Base-by-base conservation (phyloP, 2,113 vertebrate genomes). In the Sinocyclocheilus anophthalmus region DNA sequence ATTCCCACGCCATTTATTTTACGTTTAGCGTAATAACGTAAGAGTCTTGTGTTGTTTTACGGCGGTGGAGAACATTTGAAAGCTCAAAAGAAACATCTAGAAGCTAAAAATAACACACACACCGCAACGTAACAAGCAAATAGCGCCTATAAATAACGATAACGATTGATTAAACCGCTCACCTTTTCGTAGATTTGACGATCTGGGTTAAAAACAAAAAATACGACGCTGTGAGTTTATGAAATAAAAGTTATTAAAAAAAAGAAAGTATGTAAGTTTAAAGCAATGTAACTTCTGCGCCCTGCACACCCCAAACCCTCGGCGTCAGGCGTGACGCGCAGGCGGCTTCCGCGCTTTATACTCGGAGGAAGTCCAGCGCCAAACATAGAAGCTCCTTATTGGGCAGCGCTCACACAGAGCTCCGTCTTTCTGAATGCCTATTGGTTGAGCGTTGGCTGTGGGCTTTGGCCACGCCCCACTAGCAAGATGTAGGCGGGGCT, bases 291-390 rank as follows among this genome's bases (percentile, higher is more conserved):
- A 57, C 7, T 22, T 37, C 76, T 88, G 45, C 90, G 90, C 92
- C 92, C 83, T 89, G 94, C 95, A 95, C 94, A 96, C 93, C 95
- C 95, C 95, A 92, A 92, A 94, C 95, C 95, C 95, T 93, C 88
- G 93, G 95, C 80, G 90, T 92, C 92, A 95, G 93, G 94, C 93
- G 88, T 13, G 82, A 89, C 79, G 82, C 84, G 88, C 90, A 85
- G 86, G 81, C 80, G 18, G 45, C 87, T 1, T 33, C 3, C 20
- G 22, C 22, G n/a, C 86, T 92, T 91, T 91, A 91, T 87, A 88
- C 72, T 50, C 42, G 2, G 24, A 63, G 83, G 88, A 86, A 92
- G 88, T 86, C 90, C 85, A 73, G 87, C 83, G 3, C 84, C 84
- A 53, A 78, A 86, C 81, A 92, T 12, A 63, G 78, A 22, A 76